These are phyloP conservation scores for Griposia aprilina DNA, from an alignment of 2,888 invertebrate genomes.

Conservation along the genomic window DNA sequence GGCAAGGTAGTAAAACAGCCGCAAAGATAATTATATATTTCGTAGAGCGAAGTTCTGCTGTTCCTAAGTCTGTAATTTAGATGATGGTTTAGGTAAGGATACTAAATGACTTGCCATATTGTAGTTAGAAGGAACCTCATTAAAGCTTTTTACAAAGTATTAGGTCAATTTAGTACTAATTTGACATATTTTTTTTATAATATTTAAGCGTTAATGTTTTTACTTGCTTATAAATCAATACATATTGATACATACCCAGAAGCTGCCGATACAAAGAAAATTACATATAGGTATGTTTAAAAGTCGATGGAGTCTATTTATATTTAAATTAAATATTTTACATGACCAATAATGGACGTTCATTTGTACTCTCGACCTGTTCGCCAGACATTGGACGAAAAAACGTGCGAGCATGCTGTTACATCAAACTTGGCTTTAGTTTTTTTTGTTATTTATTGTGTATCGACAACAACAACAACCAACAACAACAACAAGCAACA, in stretches of 20 bases:
- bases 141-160: not conserved
- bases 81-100: not conserved
- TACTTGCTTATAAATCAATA: not conserved
- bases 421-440: too few relatives aligned
- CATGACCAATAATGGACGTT: not conserved
- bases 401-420: not conserved
- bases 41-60: not conserved
- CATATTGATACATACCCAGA: not conserved
- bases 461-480: too few relatives aligned
- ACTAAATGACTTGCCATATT: not conserved
- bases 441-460: too few relatives aligned
- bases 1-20: not conserved
- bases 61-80: not conserved
- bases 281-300: not conserved
- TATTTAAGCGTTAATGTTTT: not conserved
- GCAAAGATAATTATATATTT: not conserved
- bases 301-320: not conserved
- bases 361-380: not conserved
- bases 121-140: not conserved
- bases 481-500: too few relatives aligned
- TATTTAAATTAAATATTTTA: slow-evolving; percentile 32
- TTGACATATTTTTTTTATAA: not conserved
- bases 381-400: not conserved
- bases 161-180: not conserved
- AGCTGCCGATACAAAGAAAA: not conserved